Percentiles rank a stretch among this genome's conserved stretches.
These are phyloP conservation scores for Linyphia triangularis DNA, from an alignment of 2,888 invertebrate genomes.

Conservation along the genomic window DNA sequence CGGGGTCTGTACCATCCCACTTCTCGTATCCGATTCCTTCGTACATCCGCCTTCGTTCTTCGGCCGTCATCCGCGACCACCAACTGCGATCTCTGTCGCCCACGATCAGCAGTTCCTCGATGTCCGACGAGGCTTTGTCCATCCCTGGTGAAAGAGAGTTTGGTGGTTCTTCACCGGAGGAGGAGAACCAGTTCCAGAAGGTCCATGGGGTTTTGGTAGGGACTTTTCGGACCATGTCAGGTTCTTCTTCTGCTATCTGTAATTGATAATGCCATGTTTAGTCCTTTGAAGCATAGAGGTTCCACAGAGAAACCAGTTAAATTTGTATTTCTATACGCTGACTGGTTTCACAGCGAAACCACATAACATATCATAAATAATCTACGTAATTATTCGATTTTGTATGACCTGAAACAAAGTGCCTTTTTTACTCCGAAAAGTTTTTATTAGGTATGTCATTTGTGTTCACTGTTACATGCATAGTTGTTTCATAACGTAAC, in stretches of 20 bases:
- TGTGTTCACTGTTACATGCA: too few species aligned
- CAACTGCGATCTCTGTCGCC: conserved; percentile 82
- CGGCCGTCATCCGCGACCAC: conserved; percentile 84
- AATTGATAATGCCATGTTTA: too few species aligned
- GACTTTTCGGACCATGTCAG: conserved; percentile 51
- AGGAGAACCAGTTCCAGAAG: conserved; percentile 73
- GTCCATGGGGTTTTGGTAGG: conserved; percentile 38
- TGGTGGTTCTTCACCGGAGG: conserved; percentile 49
- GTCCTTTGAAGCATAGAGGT: too few species aligned
- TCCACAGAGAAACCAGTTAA: too few species aligned
- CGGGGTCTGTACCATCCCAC: conserved; percentile 77
- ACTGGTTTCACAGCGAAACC: too few species aligned
- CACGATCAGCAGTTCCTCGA: conserved; percentile 78
- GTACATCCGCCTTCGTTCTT: conserved; percentile 84
- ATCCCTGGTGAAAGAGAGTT: neutral
- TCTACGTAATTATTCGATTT: too few species aligned
- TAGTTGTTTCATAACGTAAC: too few species aligned
- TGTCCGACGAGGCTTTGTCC: neutral
- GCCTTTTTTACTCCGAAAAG: neutral
- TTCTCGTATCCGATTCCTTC: conserved; percentile 85
- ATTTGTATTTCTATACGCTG: too few species aligned
- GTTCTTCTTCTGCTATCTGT: conserved; percentile 65
- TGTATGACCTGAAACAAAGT: too few species aligned
- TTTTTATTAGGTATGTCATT: too few species aligned
- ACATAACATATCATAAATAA: too few species aligned